phyloP scores from a whole-genome alignment of 2,888 invertebrate species.

The Leucophenga maculata region DNA sequence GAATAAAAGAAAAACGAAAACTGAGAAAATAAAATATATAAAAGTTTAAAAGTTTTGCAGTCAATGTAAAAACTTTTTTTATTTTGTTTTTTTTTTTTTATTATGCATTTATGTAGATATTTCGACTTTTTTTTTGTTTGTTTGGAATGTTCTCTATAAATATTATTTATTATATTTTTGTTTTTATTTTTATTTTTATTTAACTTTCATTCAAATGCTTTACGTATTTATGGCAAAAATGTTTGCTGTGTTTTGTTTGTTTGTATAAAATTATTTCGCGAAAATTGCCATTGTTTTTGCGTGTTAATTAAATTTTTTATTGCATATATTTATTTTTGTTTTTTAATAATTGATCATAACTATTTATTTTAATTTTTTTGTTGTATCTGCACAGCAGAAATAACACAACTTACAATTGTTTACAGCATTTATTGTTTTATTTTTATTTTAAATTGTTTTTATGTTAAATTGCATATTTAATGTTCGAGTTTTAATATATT shows the following conservation, averaged over 20 bases:
- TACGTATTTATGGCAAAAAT: slow-evolving; percentile 18
- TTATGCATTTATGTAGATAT: background rate
- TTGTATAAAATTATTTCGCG: background rate
- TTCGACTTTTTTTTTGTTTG: background rate
- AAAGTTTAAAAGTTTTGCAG: background rate
- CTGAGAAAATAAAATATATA: too few relatives aligned
- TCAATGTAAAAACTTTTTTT: background rate
- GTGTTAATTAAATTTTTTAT: background rate
- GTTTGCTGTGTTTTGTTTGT: background rate
- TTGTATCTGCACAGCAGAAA: slow-evolving; percentile 26
- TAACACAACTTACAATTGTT: slow-evolving; percentile 43
- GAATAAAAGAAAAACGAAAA: background rate
- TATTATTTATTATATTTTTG: background rate
- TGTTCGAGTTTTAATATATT: background rate
- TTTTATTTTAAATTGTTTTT: background rate
- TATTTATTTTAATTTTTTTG: background rate
- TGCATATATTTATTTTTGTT: background rate
- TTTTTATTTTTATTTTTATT: background rate
- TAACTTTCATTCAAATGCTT: background rate
- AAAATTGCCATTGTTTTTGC: background rate
- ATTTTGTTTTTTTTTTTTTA: slow-evolving; percentile 6
- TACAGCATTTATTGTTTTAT: slow-evolving; percentile 26
- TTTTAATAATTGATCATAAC: background rate
- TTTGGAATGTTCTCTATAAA: slow-evolving; percentile 8
- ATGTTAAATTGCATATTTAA: background rate